Evolutionary conservation across 2,888 invertebrate species (phyloP).

Genomic region (Tetheella fluctuosa): DNA sequence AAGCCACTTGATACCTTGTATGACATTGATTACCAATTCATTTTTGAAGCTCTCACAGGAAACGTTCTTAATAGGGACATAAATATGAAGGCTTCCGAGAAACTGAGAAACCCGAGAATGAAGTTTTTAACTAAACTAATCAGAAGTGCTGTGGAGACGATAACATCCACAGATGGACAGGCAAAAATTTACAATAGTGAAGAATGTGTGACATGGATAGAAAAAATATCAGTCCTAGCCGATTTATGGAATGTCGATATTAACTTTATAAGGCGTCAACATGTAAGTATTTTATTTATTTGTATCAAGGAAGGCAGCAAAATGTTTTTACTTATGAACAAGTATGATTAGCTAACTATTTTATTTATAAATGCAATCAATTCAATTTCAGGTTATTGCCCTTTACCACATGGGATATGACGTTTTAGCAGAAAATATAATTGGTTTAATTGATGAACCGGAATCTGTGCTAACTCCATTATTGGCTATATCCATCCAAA

Average conservation of each 20-base stretch:
- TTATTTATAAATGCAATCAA: slow-evolving; percentile 1
- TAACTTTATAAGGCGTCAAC: slow-evolving; percentile 90
- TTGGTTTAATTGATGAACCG: slow-evolving; percentile 87
- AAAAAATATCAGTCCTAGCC: slow-evolving; percentile 88
- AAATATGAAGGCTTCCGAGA: slow-evolving; percentile 87
- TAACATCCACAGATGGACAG: slow-evolving; percentile 84
- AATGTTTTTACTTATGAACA: no score
- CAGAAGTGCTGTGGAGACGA: slow-evolving; percentile 88
- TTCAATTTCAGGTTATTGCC: slow-evolving; percentile 82
- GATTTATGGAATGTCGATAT: slow-evolving; percentile 90
- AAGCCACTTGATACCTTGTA: slow-evolving; percentile 91
- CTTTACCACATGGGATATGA: slow-evolving; percentile 87
- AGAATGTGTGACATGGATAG: slow-evolving; percentile 87
- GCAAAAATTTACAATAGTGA: slow-evolving; percentile 67
- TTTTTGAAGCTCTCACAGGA: slow-evolving; percentile 77
- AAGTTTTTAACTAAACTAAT: slow-evolving; percentile 90
- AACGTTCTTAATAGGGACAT: slow-evolving; percentile 79
- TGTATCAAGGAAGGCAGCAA: no score
- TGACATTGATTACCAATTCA: slow-evolving; percentile 87
- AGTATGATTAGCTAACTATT: no score
- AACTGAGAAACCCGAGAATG: slow-evolving; percentile 86
- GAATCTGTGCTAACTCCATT: slow-evolving; percentile 88
- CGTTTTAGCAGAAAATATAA: slow-evolving; percentile 84
- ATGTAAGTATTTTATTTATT: slow-evolving; percentile 82
- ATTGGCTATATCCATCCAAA: slow-evolving; percentile 91